These are phyloP conservation scores for Tyria jacobaeae DNA, from an alignment of 2,888 invertebrate genomes.

Conservation along the genomic window DNA sequence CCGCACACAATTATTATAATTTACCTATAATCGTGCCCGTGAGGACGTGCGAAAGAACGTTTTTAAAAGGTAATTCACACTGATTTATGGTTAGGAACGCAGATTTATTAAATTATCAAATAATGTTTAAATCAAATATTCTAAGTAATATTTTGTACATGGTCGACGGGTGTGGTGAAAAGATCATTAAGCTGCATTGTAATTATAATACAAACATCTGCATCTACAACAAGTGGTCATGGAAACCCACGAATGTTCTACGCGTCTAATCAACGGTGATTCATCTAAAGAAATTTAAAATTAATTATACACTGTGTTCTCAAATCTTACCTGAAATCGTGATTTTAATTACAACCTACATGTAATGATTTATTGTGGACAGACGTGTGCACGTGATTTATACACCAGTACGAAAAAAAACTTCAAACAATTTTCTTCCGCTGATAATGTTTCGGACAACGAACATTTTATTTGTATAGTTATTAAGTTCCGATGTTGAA, in stretches of 20 bases:
- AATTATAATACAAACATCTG: conserved; percentile 83
- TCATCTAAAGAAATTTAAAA: conserved; percentile 82
- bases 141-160: conserved; percentile 49
- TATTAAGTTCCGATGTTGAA: conserved; percentile 46
- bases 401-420: conserved; percentile 49
- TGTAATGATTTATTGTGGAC: conserved; percentile 77
- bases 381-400: conserved; percentile 77
- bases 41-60: conserved; percentile 85
- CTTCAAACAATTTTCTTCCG: conserved; percentile 31
- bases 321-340: conserved; percentile 79
- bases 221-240: conserved; percentile 71
- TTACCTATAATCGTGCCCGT: conserved; percentile 82
- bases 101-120: conserved; percentile 67
- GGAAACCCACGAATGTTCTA: conserved; percentile 63
- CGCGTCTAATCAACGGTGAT: conserved; percentile 81
- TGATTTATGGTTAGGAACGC: conserved; percentile 76
- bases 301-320: conserved; percentile 81
- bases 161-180: conserved; percentile 65
- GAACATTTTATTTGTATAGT: conserved; percentile 38
- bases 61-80: conserved; percentile 72
- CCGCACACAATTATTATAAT: conserved; percentile 84
- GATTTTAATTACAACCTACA: conserved; percentile 80
- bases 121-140: conserved; percentile 52
- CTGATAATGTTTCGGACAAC: conserved; percentile 42
- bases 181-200: conserved; percentile 74